Percentiles rank a stretch among this genome's conserved stretches.
These are phyloP conservation scores for Parascotia fuliginaria DNA, from an alignment of 2,888 invertebrate genomes.

Conservation along the genomic window DNA sequence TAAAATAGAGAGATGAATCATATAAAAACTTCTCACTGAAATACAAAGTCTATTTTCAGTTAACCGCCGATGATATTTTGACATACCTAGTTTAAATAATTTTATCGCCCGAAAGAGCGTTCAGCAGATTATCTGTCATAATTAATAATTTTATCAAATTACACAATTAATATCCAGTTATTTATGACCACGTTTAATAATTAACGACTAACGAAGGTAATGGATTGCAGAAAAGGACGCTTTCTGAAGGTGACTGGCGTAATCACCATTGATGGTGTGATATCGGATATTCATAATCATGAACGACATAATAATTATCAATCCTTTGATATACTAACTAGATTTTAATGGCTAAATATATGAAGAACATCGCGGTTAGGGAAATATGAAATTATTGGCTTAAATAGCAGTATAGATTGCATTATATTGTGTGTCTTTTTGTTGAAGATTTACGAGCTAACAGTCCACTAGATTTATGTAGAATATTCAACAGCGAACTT, in stretches of 20 bases:
- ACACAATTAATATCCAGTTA: conserved; percentile 59
- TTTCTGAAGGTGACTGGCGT: conserved; percentile 31
- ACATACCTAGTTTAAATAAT: neutral
- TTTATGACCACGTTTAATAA: conserved; percentile 51
- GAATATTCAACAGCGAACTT: too few relatives aligned
- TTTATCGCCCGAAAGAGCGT: conserved; percentile 17
- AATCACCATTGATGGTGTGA: conserved; percentile 21
- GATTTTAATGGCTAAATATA: too few relatives aligned
- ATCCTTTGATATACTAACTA: neutral
- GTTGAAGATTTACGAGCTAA: too few relatives aligned
- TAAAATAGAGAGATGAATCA: too few relatives aligned
- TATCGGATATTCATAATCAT: conserved; percentile 22
- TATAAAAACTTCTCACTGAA: too few relatives aligned
- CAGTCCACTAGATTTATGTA: too few relatives aligned
- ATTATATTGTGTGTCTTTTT: too few relatives aligned
- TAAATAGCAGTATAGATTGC: too few relatives aligned
- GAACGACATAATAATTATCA: neutral
- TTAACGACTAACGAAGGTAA: conserved; percentile 57
- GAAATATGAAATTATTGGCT: too few relatives aligned
- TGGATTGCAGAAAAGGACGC: conserved; percentile 49
- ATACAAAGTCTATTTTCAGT: too few relatives aligned
- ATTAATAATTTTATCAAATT: conserved; percentile 70
- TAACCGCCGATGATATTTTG: too few relatives aligned
- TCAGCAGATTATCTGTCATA: conserved; percentile 41
- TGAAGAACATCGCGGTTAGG: too few relatives aligned